phyloP scores from a whole-genome alignment of 1,140 invertebrate species.

The Euwallacea similis region DNA sequence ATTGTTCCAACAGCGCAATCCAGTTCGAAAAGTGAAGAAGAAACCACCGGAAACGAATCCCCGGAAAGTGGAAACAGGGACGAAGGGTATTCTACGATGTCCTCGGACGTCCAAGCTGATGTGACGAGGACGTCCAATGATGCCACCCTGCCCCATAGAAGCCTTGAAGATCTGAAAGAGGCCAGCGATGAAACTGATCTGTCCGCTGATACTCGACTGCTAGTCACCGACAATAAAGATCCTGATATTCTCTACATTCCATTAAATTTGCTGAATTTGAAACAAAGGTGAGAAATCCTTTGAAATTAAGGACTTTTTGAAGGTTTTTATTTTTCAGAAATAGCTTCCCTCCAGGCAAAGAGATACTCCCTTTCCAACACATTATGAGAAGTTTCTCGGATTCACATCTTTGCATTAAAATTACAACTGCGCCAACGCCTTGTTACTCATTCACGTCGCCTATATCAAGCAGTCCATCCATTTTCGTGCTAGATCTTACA shows the following conservation, averaged over 20 bases:
- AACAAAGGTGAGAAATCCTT: slow-evolving; percentile 53
- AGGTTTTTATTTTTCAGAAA: slow-evolving; percentile 54
- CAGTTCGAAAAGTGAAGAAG: slow-evolving; percentile 57
- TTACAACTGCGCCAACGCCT: slow-evolving; percentile 60
- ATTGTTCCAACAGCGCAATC: slow-evolving; percentile 44
- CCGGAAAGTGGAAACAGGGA: slow-evolving; percentile 76
- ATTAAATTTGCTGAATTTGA: slow-evolving; percentile 65
- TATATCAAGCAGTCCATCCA: slow-evolving; percentile 60
- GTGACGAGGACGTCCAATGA: slow-evolving; percentile 49
- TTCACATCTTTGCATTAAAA: slow-evolving; percentile 70
- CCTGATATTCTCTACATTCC: slow-evolving; percentile 71
- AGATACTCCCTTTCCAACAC: slow-evolving; percentile 69
- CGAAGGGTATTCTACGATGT: slow-evolving; percentile 89
- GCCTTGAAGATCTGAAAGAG: slow-evolving; percentile 71
- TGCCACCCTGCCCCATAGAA: slow-evolving; percentile 60
- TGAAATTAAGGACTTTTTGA: slow-evolving; percentile 7
- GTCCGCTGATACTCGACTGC: slow-evolving; percentile 57
- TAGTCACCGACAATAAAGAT: slow-evolving; percentile 60
- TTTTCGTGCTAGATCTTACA: slow-evolving; percentile 60
- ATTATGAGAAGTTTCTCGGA: slow-evolving; percentile 73
- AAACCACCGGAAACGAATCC: slow-evolving; percentile 66
- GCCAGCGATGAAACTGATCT: slow-evolving; percentile 69
- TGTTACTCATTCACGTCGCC: slow-evolving; percentile 59
- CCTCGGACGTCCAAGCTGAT: slow-evolving; percentile 79
- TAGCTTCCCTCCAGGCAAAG: slow-evolving; percentile 69